phyloP scores from a whole-genome alignment of 2,888 invertebrate genomes.

The Caenorhabditis uteleia region DNA sequence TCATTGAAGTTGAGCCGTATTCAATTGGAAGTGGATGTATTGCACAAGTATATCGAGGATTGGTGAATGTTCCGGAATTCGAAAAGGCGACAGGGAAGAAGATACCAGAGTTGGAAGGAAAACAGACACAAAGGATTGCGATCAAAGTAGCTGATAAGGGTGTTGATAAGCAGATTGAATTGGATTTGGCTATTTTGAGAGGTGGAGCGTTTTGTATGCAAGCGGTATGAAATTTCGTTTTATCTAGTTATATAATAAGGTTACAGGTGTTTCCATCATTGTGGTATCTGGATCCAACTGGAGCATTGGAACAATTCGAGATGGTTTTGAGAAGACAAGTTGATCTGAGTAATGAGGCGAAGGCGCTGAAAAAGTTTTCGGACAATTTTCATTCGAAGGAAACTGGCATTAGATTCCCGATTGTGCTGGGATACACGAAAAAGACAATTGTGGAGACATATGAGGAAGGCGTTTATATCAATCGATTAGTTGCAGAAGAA shows the following conservation, averaged over 20 bases:
- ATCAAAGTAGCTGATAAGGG: slow-evolving; percentile 71
- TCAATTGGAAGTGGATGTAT: slow-evolving; percentile 74
- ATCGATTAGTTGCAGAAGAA: slow-evolving; percentile 51
- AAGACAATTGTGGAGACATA: slow-evolving; percentile 73
- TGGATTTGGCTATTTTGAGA: slow-evolving; percentile 71
- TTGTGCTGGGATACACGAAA: slow-evolving; percentile 71
- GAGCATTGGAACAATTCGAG: slow-evolving; percentile 73
- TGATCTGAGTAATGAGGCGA: slow-evolving; percentile 72
- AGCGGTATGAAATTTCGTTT: slow-evolving; percentile 6
- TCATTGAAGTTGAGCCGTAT: slow-evolving; percentile 69
- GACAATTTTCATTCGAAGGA: slow-evolving; percentile 70
- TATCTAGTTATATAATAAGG: neutral
- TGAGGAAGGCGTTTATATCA: slow-evolving; percentile 69
- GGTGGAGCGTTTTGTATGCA: slow-evolving; percentile 38
- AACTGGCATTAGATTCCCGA: slow-evolving; percentile 70
- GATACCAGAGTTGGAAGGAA: slow-evolving; percentile 37
- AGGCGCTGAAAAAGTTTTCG: slow-evolving; percentile 70
- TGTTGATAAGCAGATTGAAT: slow-evolving; percentile 69
- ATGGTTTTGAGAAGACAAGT: slow-evolving; percentile 71
- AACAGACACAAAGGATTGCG: slow-evolving; percentile 43
- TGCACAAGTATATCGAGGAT: slow-evolving; percentile 72
- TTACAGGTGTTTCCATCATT: slow-evolving; percentile 55
- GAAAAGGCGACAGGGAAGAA: slow-evolving; percentile 40
- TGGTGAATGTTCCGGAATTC: slow-evolving; percentile 47
- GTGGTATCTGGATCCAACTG: slow-evolving; percentile 72